Percentiles rank a stretch among this genome's conserved stretches.
Conservation (phyloP, 2,113 vertebrate species). For the Zosterops pallidus region DNA sequence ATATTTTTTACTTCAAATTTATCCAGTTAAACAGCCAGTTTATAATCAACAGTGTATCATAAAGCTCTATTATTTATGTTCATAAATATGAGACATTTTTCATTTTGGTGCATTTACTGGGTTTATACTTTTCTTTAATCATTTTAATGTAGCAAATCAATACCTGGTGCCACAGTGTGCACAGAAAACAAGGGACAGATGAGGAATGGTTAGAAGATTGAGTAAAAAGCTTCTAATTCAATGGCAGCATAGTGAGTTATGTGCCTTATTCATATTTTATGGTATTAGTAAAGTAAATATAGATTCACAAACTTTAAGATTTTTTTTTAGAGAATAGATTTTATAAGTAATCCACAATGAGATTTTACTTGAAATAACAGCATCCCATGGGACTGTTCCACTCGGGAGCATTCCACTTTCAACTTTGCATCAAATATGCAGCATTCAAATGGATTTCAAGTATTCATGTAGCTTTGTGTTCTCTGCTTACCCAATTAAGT, state of each 20-base stretch:
- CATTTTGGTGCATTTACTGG: conserved; percentile 7
- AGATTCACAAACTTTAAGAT: background rate
- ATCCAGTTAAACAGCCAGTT: conserved; percentile 27
- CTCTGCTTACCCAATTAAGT: background rate
- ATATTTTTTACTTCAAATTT: conserved; percentile 24
- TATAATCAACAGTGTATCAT: conserved; percentile 32
- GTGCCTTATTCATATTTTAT: conserved; percentile 28
- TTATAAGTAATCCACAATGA: conserved; percentile 22
- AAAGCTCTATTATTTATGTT: conserved; percentile 34
- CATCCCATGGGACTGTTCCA: background rate
- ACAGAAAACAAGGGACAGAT: background rate
- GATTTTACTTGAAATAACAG: conserved; percentile 34
- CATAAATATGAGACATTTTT: conserved; percentile 19
- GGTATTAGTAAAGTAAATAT: background rate
- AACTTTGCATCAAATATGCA: conserved; percentile 4
- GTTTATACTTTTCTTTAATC: conserved; percentile 6
- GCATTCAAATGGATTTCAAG: background rate
- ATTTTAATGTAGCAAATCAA: conserved; percentile 18
- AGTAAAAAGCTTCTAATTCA: background rate
- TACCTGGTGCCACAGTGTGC: background rate
- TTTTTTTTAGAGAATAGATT: background rate
- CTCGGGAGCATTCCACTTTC: background rate
- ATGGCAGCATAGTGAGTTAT: background rate
- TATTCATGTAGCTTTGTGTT: background rate
- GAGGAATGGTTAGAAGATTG: background rate